These are phyloP conservation scores for Cataglyphis hispanica DNA, from an alignment of 1,140 invertebrate genomes.

Conservation along the genomic window DNA sequence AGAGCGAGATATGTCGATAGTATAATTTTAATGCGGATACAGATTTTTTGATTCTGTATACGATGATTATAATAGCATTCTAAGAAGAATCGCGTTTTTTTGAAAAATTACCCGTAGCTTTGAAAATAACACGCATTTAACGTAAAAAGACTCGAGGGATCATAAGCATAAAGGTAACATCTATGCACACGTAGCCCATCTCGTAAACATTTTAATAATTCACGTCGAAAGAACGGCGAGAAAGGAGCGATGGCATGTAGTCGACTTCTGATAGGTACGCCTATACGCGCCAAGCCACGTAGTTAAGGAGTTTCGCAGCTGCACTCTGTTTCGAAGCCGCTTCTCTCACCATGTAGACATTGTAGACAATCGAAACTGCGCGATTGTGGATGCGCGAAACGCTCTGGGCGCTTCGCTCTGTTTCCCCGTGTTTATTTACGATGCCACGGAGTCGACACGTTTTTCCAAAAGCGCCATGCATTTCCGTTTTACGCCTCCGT, in stretches of 20 bases:
- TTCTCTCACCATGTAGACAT: neutral
- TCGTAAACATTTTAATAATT: slow-evolving; percentile 67
- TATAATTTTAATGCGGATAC: neutral
- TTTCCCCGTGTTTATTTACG: slow-evolving; percentile 66
- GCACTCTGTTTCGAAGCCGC: slow-evolving; percentile 30
- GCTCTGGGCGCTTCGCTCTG: slow-evolving; percentile 34
- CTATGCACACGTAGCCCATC: slow-evolving; percentile 24
- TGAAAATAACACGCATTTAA: slow-evolving; percentile 28
- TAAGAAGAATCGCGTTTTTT: neutral
- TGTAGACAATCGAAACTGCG: slow-evolving; percentile 7
- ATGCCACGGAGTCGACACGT: slow-evolving; percentile 63
- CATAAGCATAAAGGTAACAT: slow-evolving; percentile 36
- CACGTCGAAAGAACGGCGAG: slow-evolving; percentile 15
- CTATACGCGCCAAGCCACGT: slow-evolving; percentile 27
- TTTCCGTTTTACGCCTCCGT: slow-evolving; percentile 44
- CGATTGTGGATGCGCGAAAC: slow-evolving; percentile 14
- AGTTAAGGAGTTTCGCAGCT: slow-evolving; percentile 36
- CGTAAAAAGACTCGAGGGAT: slow-evolving; percentile 24
- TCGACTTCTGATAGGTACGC: slow-evolving; percentile 65
- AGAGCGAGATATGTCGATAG: neutral
- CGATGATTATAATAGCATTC: neutral
- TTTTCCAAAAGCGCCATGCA: slow-evolving; percentile 63
- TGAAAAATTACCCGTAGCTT: neutral
- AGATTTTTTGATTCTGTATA: neutral
- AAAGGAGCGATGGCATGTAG: slow-evolving; percentile 11